phyloP scores from a whole-genome alignment of 2,113 vertebrate species.

The Prunella fulvescens region DNA sequence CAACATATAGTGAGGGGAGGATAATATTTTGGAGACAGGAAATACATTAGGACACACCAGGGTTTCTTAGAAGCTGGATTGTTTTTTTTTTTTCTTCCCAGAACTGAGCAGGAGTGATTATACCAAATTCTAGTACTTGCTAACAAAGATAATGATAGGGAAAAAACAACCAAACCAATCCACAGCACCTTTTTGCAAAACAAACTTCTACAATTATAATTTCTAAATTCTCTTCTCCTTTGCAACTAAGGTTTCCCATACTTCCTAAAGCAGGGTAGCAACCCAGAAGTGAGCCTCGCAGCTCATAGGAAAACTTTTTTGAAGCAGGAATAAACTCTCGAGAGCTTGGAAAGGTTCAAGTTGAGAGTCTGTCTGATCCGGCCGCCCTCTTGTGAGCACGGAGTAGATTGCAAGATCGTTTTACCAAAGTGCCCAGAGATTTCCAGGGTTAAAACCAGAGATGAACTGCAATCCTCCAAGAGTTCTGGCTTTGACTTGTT shows the following conservation, averaged over 20 bases:
- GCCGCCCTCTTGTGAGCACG: neutral
- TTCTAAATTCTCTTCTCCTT: neutral
- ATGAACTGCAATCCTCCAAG: neutral
- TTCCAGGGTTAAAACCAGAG: neutral
- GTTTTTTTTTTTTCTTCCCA: neutral
- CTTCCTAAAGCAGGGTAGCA: neutral
- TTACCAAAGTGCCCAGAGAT: neutral
- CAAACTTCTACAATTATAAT: neutral
- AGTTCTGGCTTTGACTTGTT: neutral
- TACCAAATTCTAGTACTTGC: neutral
- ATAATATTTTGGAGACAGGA: neutral
- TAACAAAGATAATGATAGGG: neutral
- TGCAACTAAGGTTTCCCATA: neutral
- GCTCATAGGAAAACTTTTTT: neutral
- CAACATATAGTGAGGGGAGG: neutral
- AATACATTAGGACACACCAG: neutral
- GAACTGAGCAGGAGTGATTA: neutral
- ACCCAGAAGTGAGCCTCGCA: neutral
- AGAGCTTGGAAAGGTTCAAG: neutral
- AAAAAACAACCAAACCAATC: fast-evolving
- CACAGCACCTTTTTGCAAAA: neutral
- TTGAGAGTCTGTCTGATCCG: fast-evolving
- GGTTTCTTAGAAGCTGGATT: fast-evolving
- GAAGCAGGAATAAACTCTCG: neutral
- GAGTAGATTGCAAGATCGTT: neutral